These are phyloP conservation scores for Myotis myotis DNA, from an alignment of 2,797 vertebrate species.

Conservation along the genomic window DNA sequence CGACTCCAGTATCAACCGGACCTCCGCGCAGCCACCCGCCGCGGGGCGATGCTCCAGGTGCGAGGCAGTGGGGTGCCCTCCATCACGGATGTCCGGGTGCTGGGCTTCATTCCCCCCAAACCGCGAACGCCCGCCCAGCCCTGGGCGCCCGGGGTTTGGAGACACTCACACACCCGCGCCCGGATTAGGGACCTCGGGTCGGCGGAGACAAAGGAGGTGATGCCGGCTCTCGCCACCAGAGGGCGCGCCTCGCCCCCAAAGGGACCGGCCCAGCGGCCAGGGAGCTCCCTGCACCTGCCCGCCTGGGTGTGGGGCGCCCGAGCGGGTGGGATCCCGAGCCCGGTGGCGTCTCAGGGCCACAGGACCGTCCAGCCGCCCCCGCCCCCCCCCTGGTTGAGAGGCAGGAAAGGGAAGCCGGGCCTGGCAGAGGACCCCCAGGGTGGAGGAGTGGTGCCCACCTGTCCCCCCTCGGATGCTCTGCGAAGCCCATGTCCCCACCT, in stretches of 20 bases:
- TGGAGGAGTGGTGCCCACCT: rapidly evolving
- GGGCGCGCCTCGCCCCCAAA: background rate
- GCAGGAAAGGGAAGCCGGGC: background rate
- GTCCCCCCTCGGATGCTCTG: background rate
- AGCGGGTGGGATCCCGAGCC: background rate
- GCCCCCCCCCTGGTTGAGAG: background rate
- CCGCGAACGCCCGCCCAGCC: background rate
- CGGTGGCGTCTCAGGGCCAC: too few relatives aligned
- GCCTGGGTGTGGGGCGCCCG: too few relatives aligned
- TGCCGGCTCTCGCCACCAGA: constrained; percentile 16
- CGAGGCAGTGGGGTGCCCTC: background rate
- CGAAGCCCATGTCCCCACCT: background rate
- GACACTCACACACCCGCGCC: background rate
- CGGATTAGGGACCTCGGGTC: rapidly evolving
- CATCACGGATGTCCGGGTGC: background rate
- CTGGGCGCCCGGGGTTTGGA: background rate
- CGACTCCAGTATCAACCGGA: background rate
- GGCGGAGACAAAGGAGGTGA: rapidly evolving
- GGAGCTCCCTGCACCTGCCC: background rate
- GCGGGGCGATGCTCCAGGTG: background rate
- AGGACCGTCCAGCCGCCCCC: too few relatives aligned
- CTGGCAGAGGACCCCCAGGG: background rate
- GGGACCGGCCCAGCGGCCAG: rapidly evolving
- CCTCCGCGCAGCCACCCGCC: background rate
- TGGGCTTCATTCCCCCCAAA: background rate